These are phyloP conservation scores for Drosophila testacea DNA, from an alignment of 2,888 invertebrate genomes.

Conservation along the genomic window DNA sequence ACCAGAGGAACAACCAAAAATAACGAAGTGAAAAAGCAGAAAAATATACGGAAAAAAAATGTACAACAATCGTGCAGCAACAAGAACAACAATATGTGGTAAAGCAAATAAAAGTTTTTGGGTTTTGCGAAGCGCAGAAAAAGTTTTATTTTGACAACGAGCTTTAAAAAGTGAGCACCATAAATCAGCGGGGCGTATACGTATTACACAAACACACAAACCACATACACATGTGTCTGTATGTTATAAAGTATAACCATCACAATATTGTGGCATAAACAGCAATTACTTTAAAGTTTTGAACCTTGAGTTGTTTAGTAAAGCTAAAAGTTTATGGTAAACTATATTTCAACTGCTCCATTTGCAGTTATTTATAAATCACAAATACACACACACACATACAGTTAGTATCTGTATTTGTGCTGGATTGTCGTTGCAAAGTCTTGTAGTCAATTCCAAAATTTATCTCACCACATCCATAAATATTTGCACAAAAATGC, in stretches of 20 bases:
- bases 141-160: constrained; percentile 70
- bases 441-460: constrained; percentile 7
- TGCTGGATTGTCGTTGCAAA: neutral
- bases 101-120: constrained; percentile 33
- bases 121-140: constrained; percentile 26
- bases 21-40: constrained; percentile 12
- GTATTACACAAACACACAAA: constrained; percentile 20
- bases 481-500: constrained; percentile 26
- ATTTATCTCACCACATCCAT: constrained; percentile 18
- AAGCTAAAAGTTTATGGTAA: constrained; percentile 58
- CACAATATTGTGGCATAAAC: constrained; percentile 69
- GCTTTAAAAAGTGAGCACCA: constrained; percentile 61
- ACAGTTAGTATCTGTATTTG: neutral
- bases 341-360: constrained; percentile 58
- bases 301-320: constrained; percentile 58
- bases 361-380: constrained; percentile 60
- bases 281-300: constrained; percentile 70
- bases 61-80: neutral
- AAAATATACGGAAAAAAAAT: constrained; percentile 2
- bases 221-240: neutral
- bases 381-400: constrained; percentile 7
- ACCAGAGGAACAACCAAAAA: constrained; percentile 28
- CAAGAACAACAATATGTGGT: constrained; percentile 23
- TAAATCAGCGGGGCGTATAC: constrained; percentile 70
- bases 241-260: constrained; percentile 22